phyloP scores from a whole-genome alignment of 30 jellyfish, hydroid and myxozoan genomes.

The Hydractinia symbiolongicarpus region DNA sequence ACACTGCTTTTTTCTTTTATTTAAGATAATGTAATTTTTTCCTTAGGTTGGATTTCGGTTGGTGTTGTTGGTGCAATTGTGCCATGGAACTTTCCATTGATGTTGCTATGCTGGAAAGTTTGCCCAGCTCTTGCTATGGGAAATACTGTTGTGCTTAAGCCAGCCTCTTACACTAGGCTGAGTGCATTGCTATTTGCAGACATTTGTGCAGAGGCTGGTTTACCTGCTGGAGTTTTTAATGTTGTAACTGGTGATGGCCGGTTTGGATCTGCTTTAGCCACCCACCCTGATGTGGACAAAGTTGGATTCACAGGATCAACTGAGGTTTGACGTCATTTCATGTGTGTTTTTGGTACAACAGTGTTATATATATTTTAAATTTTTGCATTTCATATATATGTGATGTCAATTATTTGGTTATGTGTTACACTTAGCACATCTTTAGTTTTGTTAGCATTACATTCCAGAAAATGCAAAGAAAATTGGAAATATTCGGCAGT shows the following conservation, averaged over 20 bases:
- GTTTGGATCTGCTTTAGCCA: conserved; percentile 84
- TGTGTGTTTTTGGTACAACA: too few relatives aligned
- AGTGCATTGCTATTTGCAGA: conserved; percentile 94
- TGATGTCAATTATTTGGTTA: neutral
- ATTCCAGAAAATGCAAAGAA: too few relatives aligned
- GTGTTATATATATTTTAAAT: too few relatives aligned
- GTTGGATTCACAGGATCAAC: conserved; percentile 98
- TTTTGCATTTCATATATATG: too few relatives aligned
- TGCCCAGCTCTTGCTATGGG: conserved; percentile 99
- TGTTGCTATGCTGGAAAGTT: conserved; percentile 91
- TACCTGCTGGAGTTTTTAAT: conserved; percentile 98
- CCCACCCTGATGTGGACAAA: conserved; percentile 83
- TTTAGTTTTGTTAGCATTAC: too few relatives aligned
- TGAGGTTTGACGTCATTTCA: conserved; percentile 45
- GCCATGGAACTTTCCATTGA: conserved; percentile 96
- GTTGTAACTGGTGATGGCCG: conserved; percentile 95
- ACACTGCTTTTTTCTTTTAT: too few relatives aligned
- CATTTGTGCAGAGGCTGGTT: conserved; percentile 98
- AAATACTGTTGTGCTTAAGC: conserved; percentile 77
- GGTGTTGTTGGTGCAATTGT: conserved; percentile 97
- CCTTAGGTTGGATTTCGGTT: conserved; percentile 76
- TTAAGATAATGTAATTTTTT: too few relatives aligned
- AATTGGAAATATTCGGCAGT: too few relatives aligned
- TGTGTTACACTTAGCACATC: neutral
- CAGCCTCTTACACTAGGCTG: conserved; percentile 85